Percentiles rank a stretch among this genome's conserved stretches.
These are phyloP conservation scores for Episyrphus balteatus DNA, from an alignment of 1,140 invertebrate species.

Conservation along the genomic window DNA sequence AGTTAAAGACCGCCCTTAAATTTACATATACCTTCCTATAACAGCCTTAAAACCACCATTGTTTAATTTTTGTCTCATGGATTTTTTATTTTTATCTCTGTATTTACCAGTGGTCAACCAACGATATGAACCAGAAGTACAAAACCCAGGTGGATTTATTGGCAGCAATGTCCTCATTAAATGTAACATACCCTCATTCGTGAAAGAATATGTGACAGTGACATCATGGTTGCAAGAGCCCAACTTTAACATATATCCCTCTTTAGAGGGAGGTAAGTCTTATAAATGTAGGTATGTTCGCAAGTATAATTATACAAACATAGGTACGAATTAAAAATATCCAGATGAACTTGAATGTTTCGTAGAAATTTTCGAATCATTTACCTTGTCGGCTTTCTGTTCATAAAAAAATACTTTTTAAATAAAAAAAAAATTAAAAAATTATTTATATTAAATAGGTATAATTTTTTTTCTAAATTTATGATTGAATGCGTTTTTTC, in stretches of 20 bases:
- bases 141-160: slow-evolving; percentile 54
- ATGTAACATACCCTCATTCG: slow-evolving; percentile 66
- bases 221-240: slow-evolving; percentile 71
- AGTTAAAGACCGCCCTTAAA: too few species aligned
- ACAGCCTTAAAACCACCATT: background rate
- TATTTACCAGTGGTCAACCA: slow-evolving; percentile 61
- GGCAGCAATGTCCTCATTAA: slow-evolving; percentile 71
- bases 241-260: slow-evolving; percentile 37
- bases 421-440: too few species aligned
- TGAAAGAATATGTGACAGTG: slow-evolving; percentile 67
- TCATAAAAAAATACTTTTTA: too few species aligned
- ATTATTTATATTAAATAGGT: too few species aligned
- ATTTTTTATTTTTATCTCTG: slow-evolving; percentile 5
- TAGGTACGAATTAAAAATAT: too few species aligned
- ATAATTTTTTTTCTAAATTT: too few species aligned
- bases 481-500: too few species aligned
- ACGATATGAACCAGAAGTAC: slow-evolving; percentile 61
- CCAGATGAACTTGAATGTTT: too few species aligned
- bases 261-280: slow-evolving; percentile 3
- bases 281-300: background rate
- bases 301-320: too few species aligned
- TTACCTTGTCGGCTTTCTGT: too few species aligned
- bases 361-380: too few species aligned
- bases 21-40: too few species aligned
- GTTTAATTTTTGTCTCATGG: slow-evolving; percentile 1